Conservation (phyloP, 2,888 invertebrate species). For the Cheilosia grossa region DNA sequence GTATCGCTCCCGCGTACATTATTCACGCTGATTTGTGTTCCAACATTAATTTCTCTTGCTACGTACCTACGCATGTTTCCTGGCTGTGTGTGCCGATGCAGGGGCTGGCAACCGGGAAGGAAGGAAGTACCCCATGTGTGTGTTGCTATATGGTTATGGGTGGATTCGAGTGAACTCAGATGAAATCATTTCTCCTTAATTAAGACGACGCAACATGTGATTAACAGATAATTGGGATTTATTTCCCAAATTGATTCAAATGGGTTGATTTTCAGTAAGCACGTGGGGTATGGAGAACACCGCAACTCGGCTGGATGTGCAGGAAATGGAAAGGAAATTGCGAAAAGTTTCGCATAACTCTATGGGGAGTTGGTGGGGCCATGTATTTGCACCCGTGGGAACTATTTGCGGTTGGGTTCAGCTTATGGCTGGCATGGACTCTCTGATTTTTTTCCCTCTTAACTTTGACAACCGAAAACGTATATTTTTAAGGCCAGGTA, state of each 20-base stretch:
- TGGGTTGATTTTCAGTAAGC: slow-evolving; percentile 22
- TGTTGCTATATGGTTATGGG: background rate
- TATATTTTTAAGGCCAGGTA: too few species aligned
- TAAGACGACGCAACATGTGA: slow-evolving; percentile 71
- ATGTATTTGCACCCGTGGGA: too few species aligned
- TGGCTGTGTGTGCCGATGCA: slow-evolving; percentile 23
- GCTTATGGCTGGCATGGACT: too few species aligned
- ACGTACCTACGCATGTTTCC: slow-evolving; percentile 39
- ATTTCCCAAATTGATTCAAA: slow-evolving; percentile 69
- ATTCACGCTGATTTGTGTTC: slow-evolving; percentile 64
- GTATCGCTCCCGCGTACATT: slow-evolving; percentile 15
- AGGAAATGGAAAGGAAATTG: slow-evolving; percentile 31
- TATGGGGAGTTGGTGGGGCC: too few species aligned
- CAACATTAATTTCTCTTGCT: slow-evolving; percentile 63
- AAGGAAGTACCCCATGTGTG: slow-evolving; percentile 14
- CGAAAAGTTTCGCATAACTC: background rate
- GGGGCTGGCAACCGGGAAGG: slow-evolving; percentile 4
- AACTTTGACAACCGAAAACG: too few species aligned
- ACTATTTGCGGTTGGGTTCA: too few species aligned
- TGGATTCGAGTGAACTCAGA: slow-evolving; percentile 2
- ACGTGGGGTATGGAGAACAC: background rate
- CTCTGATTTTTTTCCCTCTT: too few species aligned
- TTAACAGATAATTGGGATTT: slow-evolving; percentile 74
- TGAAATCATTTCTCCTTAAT: slow-evolving; percentile 69
- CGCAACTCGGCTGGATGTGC: background rate